These are phyloP conservation scores for Pemphigus obesinymphae DNA, from an alignment of 1,140 invertebrate species.

Conservation along the genomic window DNA sequence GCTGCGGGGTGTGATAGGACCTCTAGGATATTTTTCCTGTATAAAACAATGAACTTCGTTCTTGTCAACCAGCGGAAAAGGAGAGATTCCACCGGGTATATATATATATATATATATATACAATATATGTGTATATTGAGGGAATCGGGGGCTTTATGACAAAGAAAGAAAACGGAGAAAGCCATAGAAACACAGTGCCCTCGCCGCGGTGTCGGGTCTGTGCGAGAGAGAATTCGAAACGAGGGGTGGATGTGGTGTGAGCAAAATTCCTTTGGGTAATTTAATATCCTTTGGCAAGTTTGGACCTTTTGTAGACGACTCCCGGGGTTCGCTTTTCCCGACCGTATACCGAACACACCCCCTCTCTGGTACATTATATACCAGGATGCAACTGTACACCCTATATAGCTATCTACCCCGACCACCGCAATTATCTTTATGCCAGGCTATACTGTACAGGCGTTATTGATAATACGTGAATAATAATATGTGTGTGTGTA, in stretches of 20 bases:
- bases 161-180: background rate
- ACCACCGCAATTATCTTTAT: background rate
- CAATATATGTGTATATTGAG: background rate
- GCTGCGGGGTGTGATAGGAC: background rate
- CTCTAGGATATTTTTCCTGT: background rate
- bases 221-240: background rate
- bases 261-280: slow-evolving; percentile 39
- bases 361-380: background rate
- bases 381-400: background rate
- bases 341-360: background rate
- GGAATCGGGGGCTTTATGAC: background rate
- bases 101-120: background rate
- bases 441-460: background rate
- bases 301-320: slow-evolving; percentile 31
- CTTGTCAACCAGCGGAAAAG: background rate
- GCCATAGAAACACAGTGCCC: background rate
- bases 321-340: background rate
- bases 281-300: slow-evolving; percentile 39
- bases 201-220: background rate
- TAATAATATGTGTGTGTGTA: background rate
- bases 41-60: background rate
- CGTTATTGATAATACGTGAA: background rate
- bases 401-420: background rate
- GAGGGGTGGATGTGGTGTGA: background rate
- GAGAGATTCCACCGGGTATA: background rate